Conservation (phyloP, 2,888 invertebrate genomes). For the Agrochola lychnidis region DNA sequence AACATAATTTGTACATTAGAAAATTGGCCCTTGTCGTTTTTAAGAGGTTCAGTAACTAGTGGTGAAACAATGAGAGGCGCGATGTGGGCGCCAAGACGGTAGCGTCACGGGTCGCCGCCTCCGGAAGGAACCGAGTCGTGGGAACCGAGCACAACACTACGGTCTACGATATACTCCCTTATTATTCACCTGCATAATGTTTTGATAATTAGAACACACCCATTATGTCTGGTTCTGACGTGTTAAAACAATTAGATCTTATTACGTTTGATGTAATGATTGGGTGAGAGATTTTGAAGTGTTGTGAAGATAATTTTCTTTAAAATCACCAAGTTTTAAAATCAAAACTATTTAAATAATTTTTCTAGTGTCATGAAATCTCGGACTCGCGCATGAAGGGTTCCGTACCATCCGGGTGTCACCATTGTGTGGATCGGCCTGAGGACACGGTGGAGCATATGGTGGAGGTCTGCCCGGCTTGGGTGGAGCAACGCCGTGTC, state of each 20-base stretch:
- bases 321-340: neutral
- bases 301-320: neutral
- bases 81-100: conserved; percentile 82
- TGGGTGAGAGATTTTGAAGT: conserved; percentile 5
- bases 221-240: conserved; percentile 56
- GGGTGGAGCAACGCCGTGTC: too few relatives aligned
- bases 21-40: conserved; percentile 59
- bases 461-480: too few relatives aligned
- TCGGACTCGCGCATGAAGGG: too few relatives aligned
- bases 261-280: conserved; percentile 24
- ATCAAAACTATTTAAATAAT: neutral
- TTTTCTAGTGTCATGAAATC: neutral
- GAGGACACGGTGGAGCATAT: too few relatives aligned
- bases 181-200: conserved; percentile 79
- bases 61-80: conserved; percentile 79
- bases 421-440: too few relatives aligned
- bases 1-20: conserved; percentile 50
- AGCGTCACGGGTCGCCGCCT: conserved; percentile 88
- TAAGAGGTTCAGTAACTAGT: conserved; percentile 50
- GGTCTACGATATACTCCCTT: conserved; percentile 72
- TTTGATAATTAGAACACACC: conserved; percentile 74
- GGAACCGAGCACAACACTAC: conserved; percentile 74
- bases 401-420: too few relatives aligned
- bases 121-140: conserved; percentile 88
- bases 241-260: conserved; percentile 52